These are phyloP conservation scores for Prenolepis imparis DNA, from an alignment of 2,888 invertebrate genomes.

Conservation along the genomic window DNA sequence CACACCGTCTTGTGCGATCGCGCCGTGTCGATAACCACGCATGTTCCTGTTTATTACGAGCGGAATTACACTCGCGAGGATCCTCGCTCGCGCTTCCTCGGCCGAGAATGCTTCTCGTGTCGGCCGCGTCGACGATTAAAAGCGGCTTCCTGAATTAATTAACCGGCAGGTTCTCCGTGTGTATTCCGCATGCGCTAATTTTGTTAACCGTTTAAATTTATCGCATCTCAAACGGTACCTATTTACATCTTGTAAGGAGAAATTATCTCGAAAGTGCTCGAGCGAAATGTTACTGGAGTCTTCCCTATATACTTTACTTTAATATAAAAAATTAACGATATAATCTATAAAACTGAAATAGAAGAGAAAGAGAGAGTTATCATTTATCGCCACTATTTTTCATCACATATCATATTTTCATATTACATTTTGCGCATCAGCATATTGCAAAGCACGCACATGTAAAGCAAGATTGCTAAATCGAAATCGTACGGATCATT, in stretches of 20 bases:
- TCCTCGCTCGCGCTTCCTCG: constrained; percentile 38
- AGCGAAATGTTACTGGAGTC: neutral
- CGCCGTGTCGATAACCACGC: constrained; percentile 52
- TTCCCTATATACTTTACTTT: neutral
- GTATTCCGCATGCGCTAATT: constrained; percentile 45
- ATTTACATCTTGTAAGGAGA: neutral
- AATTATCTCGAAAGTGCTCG: neutral
- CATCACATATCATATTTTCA: constrained; percentile 25
- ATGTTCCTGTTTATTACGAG: constrained; percentile 56
- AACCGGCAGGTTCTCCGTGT: neutral
- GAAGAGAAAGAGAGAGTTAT: neutral
- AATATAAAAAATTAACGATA: constrained; percentile 15
- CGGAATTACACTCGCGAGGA: constrained; percentile 56
- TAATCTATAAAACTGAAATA: constrained; percentile 10
- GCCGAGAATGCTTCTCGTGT: constrained; percentile 12
- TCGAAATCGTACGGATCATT: constrained; percentile 32
- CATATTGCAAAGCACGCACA: constrained; percentile 12
- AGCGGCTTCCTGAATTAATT: constrained; percentile 51
- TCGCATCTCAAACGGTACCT: neutral
- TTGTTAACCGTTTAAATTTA: constrained; percentile 31
- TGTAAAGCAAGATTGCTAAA: constrained; percentile 20
- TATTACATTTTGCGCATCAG: neutral
- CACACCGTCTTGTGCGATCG: constrained; percentile 54
- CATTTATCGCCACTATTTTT: constrained; percentile 7
- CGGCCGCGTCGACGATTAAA: constrained; percentile 42